phyloP scores from a whole-genome alignment of 2,797 vertebrate genomes.

The Parauchenoglanis punctatus region DNA sequence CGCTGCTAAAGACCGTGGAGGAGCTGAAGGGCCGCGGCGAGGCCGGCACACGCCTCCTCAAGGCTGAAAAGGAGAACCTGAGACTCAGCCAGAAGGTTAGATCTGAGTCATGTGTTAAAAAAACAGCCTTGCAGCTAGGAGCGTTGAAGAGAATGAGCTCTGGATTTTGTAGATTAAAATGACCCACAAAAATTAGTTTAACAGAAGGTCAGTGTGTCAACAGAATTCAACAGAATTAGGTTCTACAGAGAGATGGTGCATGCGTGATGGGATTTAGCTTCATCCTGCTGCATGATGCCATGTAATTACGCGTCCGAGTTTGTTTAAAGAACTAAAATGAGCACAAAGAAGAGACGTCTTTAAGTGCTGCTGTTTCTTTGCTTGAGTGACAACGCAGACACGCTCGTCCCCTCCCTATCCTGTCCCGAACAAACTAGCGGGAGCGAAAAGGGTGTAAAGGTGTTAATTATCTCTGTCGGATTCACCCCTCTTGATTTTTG shows the following conservation, averaged over 20 bases:
- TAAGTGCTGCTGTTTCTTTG: conserved; percentile 9
- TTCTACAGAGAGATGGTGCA: conserved; percentile 2
- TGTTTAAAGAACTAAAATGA: conserved; percentile 2
- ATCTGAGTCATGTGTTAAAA: neutral
- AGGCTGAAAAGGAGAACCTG: conserved; percentile 89
- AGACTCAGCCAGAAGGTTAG: conserved; percentile 87
- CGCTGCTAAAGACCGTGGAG: conserved; percentile 89
- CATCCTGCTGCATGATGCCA: neutral
- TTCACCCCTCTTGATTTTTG: neutral
- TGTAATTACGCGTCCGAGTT: neutral
- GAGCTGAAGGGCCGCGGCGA: conserved; percentile 82
- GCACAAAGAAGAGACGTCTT: neutral
- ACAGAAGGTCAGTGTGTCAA: conserved; percentile 18
- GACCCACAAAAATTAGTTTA: conserved; percentile 25
- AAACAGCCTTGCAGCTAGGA: neutral
- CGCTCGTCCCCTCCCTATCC: neutral
- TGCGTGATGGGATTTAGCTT: neutral
- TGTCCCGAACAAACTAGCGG: neutral
- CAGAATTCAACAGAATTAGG: conserved; percentile 19
- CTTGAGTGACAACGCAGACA: conserved; percentile 30
- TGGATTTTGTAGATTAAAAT: conserved; percentile 54
- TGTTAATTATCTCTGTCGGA: conserved; percentile 41
- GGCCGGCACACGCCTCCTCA: conserved; percentile 77
- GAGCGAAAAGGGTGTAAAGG: neutral
- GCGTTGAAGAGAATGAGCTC: neutral